Evolutionary conservation across 2,797 vertebrate species (phyloP), one percentile per base, ranked within the genome.

Genomic region (Gobio occitaniae): DNA sequence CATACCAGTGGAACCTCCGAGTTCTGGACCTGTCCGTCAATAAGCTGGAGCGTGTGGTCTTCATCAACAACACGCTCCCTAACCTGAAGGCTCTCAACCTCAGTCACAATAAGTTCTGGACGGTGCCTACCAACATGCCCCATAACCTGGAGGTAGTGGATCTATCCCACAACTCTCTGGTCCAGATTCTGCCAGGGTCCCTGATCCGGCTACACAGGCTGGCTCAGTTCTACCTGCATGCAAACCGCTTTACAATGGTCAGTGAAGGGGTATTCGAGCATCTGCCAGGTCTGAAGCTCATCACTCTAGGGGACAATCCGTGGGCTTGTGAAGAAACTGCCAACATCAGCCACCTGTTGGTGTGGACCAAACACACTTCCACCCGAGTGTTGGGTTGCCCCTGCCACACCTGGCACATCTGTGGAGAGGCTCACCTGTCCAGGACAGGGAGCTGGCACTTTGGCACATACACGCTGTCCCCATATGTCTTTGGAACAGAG

Each of bases 51-150:
- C 97, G 97, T 32, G 96, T 95, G 32, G 95, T 97, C 82, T 96
- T 99, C 85, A 98, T 99, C 92, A 99, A 99, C 93, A 99, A 99
- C 85, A 99, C 98, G 0, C 90, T 99, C 87, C 95, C 93, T 86
- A 95, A 93, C 63, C 95, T 99, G 86, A 94, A 93, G 87, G 92
- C 91, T 16, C 97, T 99, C 88, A 98, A 99, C 82, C 94, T 99
- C 84, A 99, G 97, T 32, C 93, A 94, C 92, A 99, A 99, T 92
- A 95, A 95, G 89, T 97, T 99, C 87, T 97, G 97, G 97, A 99
- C 97, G 6, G 93, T 99, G 86, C 98, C 98, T 78, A 99, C 97
- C 90, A 99, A 99, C 87, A 95, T 99, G 93, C 98, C 98, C 21
- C 89, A 90, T 84, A 94, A 95, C 89, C 90, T 97, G 80, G 96